A percentile compares a stretch with the other conserved stretches of the same genome.
These are phyloP conservation scores for Dasysyrphus tricinctus DNA, from an alignment of 2,888 invertebrate species.

Conservation along the genomic window DNA sequence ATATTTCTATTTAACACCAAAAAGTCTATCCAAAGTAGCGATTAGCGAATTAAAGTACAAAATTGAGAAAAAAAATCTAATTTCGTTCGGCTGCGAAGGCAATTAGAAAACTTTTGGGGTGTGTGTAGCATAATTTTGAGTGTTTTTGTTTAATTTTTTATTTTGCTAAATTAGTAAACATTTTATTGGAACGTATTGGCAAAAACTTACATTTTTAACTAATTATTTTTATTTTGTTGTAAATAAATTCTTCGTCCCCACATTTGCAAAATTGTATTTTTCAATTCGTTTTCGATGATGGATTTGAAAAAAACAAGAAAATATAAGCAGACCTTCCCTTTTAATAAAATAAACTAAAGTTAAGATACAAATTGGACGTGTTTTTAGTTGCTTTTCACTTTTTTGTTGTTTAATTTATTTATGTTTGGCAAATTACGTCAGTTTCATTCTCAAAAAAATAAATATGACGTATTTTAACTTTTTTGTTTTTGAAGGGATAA, in stretches of 20 bases:
- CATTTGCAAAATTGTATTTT: conserved; percentile 18
- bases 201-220: conserved; percentile 55
- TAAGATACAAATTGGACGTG: conserved; percentile 10
- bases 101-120: conserved; percentile 46
- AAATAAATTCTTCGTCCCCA: background rate
- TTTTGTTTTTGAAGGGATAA: background rate
- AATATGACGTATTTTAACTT: conserved; percentile 62
- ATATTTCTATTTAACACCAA: conserved; percentile 39
- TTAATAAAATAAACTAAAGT: background rate
- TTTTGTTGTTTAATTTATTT: conserved; percentile 51
- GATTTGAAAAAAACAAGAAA: no score
- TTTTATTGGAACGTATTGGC: conserved; percentile 2
- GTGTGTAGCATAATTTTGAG: conserved; percentile 25
- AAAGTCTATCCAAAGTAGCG: conserved; percentile 29
- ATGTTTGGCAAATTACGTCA: conserved; percentile 75
- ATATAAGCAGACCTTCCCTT: no score
- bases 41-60: conserved; percentile 32
- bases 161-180: background rate
- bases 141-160: conserved; percentile 2
- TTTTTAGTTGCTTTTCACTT: conserved; percentile 20
- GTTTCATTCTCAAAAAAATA: conserved; percentile 65
- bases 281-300: background rate
- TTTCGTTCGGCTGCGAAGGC: conserved; percentile 58
- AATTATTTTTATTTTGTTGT: background rate
- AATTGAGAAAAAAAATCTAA: conserved; percentile 52